phyloP scores from a whole-genome alignment of 2,797 vertebrate species.

The Epinephelus coioides region DNA sequence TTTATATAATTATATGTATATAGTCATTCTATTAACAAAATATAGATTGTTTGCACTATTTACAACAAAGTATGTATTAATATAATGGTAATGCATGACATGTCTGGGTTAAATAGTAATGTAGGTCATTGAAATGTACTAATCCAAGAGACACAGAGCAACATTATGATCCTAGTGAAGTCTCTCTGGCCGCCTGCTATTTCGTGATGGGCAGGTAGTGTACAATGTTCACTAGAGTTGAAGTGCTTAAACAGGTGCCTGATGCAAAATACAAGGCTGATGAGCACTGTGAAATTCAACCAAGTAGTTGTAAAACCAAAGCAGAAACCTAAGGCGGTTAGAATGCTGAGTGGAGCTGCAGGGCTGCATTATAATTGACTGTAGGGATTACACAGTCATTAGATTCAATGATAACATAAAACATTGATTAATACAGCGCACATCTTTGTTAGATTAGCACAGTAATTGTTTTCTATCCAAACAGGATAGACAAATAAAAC shows the following conservation, averaged over 20 bases:
- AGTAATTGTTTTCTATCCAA: no score
- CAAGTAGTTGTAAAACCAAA: no score
- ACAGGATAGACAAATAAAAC: no score
- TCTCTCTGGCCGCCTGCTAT: neutral
- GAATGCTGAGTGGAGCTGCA: neutral
- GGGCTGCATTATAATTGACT: neutral
- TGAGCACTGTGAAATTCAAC: no score
- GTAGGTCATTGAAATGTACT: neutral
- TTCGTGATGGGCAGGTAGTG: neutral
- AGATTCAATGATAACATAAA: neutral
- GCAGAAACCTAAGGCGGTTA: no score
- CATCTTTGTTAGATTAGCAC: neutral
- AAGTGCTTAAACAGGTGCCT: no score
- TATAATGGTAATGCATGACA: neutral
- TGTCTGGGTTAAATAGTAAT: neutral
- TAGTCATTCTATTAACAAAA: neutral
- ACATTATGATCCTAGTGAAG: neutral
- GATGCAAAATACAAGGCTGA: no score
- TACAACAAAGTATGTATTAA: neutral
- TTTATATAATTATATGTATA: neutral
- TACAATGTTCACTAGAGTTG: neutral
- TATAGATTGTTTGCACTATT: neutral
- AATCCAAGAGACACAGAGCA: neutral
- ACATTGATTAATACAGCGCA: neutral
- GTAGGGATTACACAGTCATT: neutral